phyloP scores from a whole-genome alignment of 1,140 invertebrate species.

The Papilio polyxenes region DNA sequence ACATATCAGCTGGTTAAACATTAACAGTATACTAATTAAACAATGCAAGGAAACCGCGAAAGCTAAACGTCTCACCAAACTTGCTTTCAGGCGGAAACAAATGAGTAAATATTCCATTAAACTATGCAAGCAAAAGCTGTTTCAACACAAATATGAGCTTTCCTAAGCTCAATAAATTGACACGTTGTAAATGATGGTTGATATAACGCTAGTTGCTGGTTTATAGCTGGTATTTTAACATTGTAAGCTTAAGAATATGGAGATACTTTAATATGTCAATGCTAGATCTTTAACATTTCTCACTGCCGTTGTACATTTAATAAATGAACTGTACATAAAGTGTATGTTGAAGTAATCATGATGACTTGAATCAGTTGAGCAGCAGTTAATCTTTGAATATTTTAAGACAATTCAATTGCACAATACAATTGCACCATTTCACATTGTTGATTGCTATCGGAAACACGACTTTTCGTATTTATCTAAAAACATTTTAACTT shows the following conservation, averaged over 20 bases:
- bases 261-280: no score
- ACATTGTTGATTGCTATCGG: no score
- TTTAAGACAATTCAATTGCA: no score
- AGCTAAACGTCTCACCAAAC: slow-evolving; percentile 34
- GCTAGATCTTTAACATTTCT: no score
- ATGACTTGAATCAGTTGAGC: no score
- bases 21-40: slow-evolving; percentile 35
- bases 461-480: no score
- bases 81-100: slow-evolving; percentile 25
- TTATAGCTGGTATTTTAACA: background rate
- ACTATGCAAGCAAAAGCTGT: slow-evolving; percentile 42
- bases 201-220: background rate
- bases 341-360: no score
- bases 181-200: background rate
- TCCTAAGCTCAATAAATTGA: slow-evolving; percentile 5
- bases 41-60: slow-evolving; percentile 26
- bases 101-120: slow-evolving; percentile 49
- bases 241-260: background rate
- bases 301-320: no score
- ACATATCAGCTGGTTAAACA: slow-evolving; percentile 4
- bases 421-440: no score
- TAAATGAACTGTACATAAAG: no score
- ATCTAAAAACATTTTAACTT: no score
- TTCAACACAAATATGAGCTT: slow-evolving; percentile 23
- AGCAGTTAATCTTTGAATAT: no score